Base-by-base conservation (phyloP, 2,888 invertebrate species). In the Drosophila bunnanda region DNA sequence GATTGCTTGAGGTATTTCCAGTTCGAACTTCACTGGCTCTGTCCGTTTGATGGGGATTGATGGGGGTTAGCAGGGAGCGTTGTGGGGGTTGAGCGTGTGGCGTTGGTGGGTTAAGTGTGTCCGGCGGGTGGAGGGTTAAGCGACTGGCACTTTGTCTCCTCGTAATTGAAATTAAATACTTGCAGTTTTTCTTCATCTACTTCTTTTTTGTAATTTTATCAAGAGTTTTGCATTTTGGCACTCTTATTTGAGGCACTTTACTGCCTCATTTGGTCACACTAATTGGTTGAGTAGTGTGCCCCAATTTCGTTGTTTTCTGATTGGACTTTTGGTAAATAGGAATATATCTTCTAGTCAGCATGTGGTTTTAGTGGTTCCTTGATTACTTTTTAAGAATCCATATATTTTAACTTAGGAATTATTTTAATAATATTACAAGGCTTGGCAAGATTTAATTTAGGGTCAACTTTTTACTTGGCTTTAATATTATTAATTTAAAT, bases 81-180 rank as follows among this genome's bases (percentile, higher is more conserved):
- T 8, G 22, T 20, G 36, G 25, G 15, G 34, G 22, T 38, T 46
- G 17, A 46, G 53, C 20, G 13, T 32, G 13, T 20, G 52, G 25
- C 15, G n/a, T 28, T 38, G 54, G 28, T 7, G 30, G 39, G 39
- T 20, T 39, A 25, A 41, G 57, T 38, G 54, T 9, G 59, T 22
- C 39, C 36, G 36, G 53, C 22, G 36, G 15, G 32, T 30, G 53
- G 60, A 20, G 61, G 58, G 60, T 46, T 62, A 65, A 52, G 52
- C 52, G 43, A 50, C 22, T 22, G 67, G n/a, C 32, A 46, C 58
- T 80, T 76, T 61, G 72, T 77, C 77, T 38, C 39, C 28, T 43
- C 53, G 54, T 64, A 75, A 83, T 83, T 83, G 83, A 83, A 86
- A 88, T 83, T 82, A 88, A 83, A 88, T 82, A 75, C 70, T 85